phyloP scores from a whole-genome alignment of 2,888 invertebrate genomes.

The Homarus gammarus region DNA sequence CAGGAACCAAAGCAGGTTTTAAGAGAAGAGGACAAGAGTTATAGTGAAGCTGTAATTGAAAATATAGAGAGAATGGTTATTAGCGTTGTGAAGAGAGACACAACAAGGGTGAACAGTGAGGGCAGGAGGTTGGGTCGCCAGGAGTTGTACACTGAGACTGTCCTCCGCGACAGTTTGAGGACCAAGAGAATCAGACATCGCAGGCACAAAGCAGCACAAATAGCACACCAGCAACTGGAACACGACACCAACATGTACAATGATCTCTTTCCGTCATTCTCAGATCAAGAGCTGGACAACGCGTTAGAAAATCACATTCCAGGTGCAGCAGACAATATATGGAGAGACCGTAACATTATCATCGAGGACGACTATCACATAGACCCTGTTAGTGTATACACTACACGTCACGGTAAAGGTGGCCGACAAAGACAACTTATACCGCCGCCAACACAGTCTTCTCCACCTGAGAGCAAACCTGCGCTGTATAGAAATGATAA shows the following conservation, averaged over 20 bases:
- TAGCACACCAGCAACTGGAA: neutral
- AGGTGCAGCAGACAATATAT: neutral
- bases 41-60: conserved; percentile 50
- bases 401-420: neutral
- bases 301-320: neutral
- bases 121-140: conserved; percentile 5
- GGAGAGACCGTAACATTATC: neutral
- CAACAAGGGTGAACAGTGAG: conserved; percentile 35
- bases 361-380: neutral
- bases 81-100: conserved; percentile 66
- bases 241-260: neutral
- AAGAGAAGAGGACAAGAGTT: neutral
- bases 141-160: conserved; percentile 23
- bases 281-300: neutral
- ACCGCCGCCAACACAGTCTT: neutral
- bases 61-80: conserved; percentile 61
- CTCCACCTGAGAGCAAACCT: neutral
- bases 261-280: neutral
- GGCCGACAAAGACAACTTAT: neutral
- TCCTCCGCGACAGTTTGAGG: conserved; percentile 31
- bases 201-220: conserved; percentile 50
- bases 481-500: neutral
- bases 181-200: conserved; percentile 50
- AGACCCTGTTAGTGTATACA: neutral
- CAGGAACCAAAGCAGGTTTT: neutral